These are phyloP conservation scores for Jordanella pulchra DNA, from an alignment of 2,797 vertebrate genomes.

Conservation along the genomic window DNA sequence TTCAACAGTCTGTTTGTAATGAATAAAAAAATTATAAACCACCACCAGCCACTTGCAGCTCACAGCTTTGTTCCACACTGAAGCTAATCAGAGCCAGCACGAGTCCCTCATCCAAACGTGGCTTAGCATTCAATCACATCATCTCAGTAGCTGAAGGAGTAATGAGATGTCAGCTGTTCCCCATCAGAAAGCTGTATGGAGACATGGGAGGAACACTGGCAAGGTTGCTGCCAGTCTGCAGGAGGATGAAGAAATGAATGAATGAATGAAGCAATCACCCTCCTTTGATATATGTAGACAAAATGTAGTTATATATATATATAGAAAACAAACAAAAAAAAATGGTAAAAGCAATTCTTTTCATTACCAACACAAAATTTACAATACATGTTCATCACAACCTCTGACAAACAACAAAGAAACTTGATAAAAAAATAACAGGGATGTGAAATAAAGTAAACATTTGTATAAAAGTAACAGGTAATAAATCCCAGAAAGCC, in stretches of 20 bases:
- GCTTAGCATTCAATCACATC: neutral
- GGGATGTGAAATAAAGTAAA: neutral
- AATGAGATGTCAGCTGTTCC: conserved; percentile 34
- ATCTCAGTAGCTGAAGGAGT: conserved; percentile 14
- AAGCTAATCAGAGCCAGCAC: conserved; percentile 15
- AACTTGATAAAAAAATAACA: neutral
- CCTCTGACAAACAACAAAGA: neutral
- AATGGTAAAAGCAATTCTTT: too few relatives aligned
- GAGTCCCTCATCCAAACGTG: conserved; percentile 13
- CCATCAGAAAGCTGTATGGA: conserved; percentile 23
- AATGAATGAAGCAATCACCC: conserved; percentile 4
- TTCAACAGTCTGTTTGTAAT: neutral
- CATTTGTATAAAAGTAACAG: neutral
- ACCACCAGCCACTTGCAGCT: conserved; percentile 5
- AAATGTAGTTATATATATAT: neutral
- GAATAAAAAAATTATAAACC: conserved; percentile 3
- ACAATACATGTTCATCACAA: neutral
- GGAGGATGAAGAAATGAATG: conserved; percentile 6
- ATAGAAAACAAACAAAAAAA: too few relatives aligned
- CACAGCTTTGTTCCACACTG: conserved; percentile 2
- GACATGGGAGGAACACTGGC: conserved; percentile 30
- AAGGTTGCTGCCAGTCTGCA: conserved; percentile 18
- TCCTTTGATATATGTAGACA: neutral
- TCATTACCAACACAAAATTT: neutral
- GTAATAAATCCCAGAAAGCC: neutral